Evolutionary conservation across 2,797 vertebrate genomes (phyloP).

Genomic region (Mionectes olivaceus): DNA sequence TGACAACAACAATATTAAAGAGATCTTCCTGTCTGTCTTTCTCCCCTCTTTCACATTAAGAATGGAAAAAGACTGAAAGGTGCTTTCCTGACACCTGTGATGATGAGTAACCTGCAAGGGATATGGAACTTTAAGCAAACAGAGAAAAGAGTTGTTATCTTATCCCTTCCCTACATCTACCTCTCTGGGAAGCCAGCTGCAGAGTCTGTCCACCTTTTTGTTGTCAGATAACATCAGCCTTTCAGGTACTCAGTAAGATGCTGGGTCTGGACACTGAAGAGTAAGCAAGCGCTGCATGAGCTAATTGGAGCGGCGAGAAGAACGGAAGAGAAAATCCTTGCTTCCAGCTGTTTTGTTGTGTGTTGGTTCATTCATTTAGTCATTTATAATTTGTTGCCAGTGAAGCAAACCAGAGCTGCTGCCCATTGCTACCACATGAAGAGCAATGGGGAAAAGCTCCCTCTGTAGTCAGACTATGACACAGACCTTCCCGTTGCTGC

Average conservation of each 20-base stretch:
- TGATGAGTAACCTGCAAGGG: not conserved
- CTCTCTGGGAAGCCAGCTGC: not conserved
- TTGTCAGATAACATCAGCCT: not conserved
- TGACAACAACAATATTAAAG: not conserved
- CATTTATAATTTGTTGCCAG: slow-evolving; percentile 27
- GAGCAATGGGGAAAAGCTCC: not conserved
- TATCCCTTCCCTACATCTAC: not conserved
- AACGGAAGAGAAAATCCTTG: not conserved
- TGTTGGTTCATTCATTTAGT: not conserved
- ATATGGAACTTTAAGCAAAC: not conserved
- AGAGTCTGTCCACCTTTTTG: not conserved
- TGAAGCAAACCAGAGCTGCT: slow-evolving; percentile 20
- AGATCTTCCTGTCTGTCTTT: not conserved
- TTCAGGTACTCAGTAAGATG: not conserved
- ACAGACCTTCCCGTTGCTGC: not conserved
- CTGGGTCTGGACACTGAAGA: not conserved
- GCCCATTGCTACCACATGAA: not conserved
- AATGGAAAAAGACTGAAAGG: not conserved
- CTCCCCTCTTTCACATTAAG: not conserved
- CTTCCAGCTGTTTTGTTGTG: slow-evolving; percentile 27
- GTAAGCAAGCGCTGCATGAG: not conserved
- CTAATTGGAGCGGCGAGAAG: not conserved
- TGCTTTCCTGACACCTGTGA: not conserved
- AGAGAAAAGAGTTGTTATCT: not conserved
- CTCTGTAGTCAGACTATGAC: not conserved